Evolutionary conservation across 2,888 invertebrate species (phyloP).

Genomic region (Pandemis heparana): DNA sequence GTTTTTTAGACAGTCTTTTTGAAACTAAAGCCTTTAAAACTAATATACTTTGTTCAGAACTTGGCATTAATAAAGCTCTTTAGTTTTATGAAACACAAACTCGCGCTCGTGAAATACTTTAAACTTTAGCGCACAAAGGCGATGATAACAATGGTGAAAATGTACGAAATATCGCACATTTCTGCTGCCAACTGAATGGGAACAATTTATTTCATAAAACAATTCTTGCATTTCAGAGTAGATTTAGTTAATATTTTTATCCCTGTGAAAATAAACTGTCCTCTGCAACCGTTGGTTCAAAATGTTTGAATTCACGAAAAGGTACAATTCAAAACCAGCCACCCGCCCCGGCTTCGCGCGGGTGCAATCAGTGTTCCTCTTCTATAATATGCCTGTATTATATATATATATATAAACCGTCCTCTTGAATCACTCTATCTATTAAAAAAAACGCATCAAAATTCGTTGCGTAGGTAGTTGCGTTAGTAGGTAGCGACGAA

Average conservation of each 20-base stretch:
- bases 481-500: no score
- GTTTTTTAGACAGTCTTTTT: no score
- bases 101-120: neutral
- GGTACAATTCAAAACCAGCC: no score
- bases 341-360: no score
- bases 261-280: neutral
- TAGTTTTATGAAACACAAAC: conserved; percentile 2
- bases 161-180: neutral
- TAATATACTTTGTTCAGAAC: neutral
- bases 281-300: neutral
- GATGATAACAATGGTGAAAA: conserved; percentile 12
- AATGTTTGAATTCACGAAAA: no score
- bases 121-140: conserved; percentile 6
- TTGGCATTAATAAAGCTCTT: neutral
- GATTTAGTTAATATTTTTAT: neutral
- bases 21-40: neutral
- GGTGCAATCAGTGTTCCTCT: no score
- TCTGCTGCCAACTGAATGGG: neutral
- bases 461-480: no score
- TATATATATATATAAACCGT: no score
- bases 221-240: neutral
- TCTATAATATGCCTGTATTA: no score
- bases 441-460: no score
- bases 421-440: no score
- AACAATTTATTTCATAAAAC: neutral